A percentile compares a stretch with the other conserved stretches of the same genome.
Conservation (phyloP, 2,797 vertebrate genomes). For the Tympanoctomys barrerae region DNA sequence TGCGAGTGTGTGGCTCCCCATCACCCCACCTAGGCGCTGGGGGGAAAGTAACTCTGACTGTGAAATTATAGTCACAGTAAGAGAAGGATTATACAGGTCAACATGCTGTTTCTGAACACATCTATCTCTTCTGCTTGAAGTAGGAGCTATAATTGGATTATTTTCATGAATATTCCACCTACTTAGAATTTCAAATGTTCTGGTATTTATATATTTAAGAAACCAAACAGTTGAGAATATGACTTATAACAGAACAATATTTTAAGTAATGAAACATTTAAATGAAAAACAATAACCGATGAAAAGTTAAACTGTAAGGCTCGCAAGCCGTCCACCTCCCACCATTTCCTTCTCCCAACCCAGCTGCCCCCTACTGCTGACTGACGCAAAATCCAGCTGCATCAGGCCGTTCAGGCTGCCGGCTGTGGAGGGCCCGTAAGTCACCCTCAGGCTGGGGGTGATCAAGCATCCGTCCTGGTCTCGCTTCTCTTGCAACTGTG, state of each 20-base stretch:
- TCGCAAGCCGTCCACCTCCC: conserved; percentile 8
- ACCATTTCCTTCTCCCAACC: neutral
- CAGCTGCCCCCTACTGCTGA: neutral
- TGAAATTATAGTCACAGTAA: neutral
- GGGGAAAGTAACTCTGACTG: conserved; percentile 27
- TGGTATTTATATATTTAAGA: conserved; percentile 17
- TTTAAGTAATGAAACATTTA: conserved; percentile 14
- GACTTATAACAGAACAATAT: neutral
- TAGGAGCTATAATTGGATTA: conserved; percentile 32
- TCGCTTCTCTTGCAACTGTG: conserved; percentile 41
- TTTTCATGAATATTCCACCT: conserved; percentile 39
- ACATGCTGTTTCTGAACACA: conserved; percentile 20
- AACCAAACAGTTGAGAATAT: conserved; percentile 26
- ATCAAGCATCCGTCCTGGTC: neutral
- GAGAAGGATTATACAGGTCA: conserved; percentile 37
- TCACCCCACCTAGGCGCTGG: neutral
- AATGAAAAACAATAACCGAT: neutral
- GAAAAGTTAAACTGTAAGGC: conserved; percentile 57
- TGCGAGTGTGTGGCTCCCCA: neutral
- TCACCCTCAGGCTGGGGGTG: neutral
- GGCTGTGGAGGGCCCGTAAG: conserved; percentile 25
- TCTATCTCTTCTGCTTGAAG: neutral
- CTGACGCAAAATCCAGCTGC: conserved; percentile 14
- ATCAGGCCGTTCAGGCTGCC: conserved; percentile 1
- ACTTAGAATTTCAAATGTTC: conserved; percentile 54